Evolutionary conservation across 2,797 vertebrate species (phyloP).

Genomic region (Ptychadena robeensis): DNA sequence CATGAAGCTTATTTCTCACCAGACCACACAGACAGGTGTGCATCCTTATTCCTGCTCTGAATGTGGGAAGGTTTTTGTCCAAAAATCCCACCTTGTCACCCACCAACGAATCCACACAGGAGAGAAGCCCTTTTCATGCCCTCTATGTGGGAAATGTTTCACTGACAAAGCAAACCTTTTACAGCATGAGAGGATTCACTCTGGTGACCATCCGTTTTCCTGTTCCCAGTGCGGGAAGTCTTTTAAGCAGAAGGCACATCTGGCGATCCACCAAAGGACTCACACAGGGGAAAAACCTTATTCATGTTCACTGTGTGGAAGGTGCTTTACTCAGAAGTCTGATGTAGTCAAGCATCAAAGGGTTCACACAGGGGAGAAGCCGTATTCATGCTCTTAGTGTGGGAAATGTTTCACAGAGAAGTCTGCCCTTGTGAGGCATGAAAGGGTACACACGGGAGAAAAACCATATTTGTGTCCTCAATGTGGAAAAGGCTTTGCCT

Average conservation of each 20-base stretch:
- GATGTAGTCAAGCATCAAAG: neutral
- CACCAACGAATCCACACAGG: slow-evolving; percentile 4
- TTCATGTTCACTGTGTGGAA: neutral
- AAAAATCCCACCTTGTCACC: neutral
- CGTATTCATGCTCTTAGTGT: slow-evolving; percentile 15
- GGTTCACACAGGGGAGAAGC: slow-evolving; percentile 17
- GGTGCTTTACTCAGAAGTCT: neutral
- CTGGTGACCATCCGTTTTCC: neutral
- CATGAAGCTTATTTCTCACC: neutral
- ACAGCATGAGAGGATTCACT: neutral
- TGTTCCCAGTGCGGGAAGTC: slow-evolving; percentile 4
- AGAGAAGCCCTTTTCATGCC: neutral
- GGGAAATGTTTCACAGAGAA: slow-evolving; percentile 5
- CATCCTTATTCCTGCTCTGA: slow-evolving; percentile 2
- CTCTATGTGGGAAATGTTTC: neutral
- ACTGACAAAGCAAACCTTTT: neutral
- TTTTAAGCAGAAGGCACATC: neutral
- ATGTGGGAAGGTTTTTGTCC: neutral
- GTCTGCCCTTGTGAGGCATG: neutral
- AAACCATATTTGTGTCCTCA: slow-evolving; percentile 74
- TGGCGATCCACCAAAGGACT: neutral
- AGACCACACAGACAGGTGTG: neutral
- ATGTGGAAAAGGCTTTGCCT: slow-evolving; percentile 75
- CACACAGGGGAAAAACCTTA: neutral
- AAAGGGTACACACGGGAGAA: slow-evolving; percentile 68